Conservation (phyloP, 2,888 invertebrate species). For the Mimumesa dahlbomi region DNA sequence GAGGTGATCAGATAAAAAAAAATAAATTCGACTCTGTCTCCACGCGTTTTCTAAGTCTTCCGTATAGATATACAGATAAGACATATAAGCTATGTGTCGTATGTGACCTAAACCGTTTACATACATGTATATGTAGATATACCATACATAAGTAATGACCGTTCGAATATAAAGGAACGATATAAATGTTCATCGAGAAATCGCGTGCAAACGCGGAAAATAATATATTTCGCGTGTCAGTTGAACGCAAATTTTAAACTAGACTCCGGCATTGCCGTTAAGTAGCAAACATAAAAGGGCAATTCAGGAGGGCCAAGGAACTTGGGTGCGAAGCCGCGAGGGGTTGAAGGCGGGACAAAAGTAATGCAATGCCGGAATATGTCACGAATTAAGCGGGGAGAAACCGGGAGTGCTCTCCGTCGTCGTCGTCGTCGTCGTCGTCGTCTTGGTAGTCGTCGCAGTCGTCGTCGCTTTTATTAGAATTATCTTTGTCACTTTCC, state of each 20-base stretch:
- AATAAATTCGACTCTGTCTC: no score
- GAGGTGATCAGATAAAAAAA: no score
- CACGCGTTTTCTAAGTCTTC: no score
- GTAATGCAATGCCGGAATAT: constrained; percentile 79
- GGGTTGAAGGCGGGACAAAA: constrained; percentile 63
- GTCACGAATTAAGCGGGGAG: constrained; percentile 79
- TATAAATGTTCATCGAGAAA: no score
- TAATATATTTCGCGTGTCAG: not conserved
- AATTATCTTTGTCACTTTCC: constrained; percentile 80
- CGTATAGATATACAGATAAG: no score
- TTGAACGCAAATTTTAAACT: constrained; percentile 38
- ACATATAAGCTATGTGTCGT: no score
- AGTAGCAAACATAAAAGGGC: constrained; percentile 60
- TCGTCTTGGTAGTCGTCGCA: constrained; percentile 63
- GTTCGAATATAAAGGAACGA: no score
- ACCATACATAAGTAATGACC: no score
- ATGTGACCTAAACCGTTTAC: no score
- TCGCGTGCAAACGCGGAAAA: not conserved
- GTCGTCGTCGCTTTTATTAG: constrained; percentile 79
- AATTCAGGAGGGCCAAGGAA: constrained; percentile 52
- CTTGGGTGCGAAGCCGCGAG: constrained; percentile 52
- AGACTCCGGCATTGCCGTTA: constrained; percentile 36
- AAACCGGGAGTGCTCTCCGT: constrained; percentile 74
- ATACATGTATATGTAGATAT: no score
- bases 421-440: constrained; percentile 65